These are phyloP conservation scores for Netelia inedita DNA, from an alignment of 2,888 invertebrate species.

Conservation along the genomic window DNA sequence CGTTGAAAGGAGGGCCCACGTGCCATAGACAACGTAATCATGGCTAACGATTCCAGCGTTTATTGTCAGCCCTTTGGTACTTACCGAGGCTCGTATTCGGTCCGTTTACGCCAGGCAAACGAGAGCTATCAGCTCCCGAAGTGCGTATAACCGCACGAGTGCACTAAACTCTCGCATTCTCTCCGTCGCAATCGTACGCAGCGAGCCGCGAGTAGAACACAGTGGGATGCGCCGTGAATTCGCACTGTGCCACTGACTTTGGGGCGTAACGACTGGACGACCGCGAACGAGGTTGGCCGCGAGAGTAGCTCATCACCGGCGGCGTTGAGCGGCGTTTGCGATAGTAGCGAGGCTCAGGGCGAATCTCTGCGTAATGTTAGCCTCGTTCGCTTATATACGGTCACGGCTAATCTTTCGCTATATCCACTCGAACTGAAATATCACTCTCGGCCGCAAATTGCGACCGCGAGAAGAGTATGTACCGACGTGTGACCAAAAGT, in stretches of 20 bases:
- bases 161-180: constrained; percentile 3
- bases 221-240: neutral
- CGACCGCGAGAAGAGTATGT: constrained; percentile 35
- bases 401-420: constrained; percentile 37
- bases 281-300: constrained; percentile 47
- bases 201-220: constrained; percentile 23
- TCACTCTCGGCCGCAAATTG: constrained; percentile 10
- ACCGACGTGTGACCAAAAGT: constrained; percentile 37
- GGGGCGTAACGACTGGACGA: constrained; percentile 50
- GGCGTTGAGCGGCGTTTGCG: neutral
- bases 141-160: constrained; percentile 29
- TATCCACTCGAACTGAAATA: constrained; percentile 13
- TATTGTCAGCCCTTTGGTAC: constrained; percentile 18
- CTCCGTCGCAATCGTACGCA: constrained; percentile 18
- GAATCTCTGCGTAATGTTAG: constrained; percentile 23
- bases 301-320: constrained; percentile 47
- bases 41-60: constrained; percentile 5
- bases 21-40: neutral
- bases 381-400: constrained; percentile 12
- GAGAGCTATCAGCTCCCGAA: constrained; percentile 13
- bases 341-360: constrained; percentile 7
- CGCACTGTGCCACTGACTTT: constrained; percentile 36
- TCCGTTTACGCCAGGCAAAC: constrained; percentile 35
- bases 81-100: constrained; percentile 23
- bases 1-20: neutral